A percentile compares a stretch with the other conserved stretches of the same genome.
Conservation (phyloP, 1,140 invertebrate genomes). For the Brachionus plicatilis region DNA sequence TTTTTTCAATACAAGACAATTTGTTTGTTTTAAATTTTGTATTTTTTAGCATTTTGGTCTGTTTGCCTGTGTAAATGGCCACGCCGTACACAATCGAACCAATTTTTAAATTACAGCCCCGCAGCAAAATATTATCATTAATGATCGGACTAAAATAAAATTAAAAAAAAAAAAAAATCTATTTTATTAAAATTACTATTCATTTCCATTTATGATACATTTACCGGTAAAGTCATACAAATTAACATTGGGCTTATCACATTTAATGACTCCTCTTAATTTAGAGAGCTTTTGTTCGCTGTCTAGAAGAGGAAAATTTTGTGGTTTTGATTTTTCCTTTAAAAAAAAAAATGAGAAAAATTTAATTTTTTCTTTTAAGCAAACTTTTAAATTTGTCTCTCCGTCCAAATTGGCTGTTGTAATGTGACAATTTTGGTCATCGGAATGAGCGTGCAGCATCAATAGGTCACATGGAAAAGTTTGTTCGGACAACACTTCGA, state of each 20-base stretch:
- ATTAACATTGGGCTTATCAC: conserved; percentile 88
- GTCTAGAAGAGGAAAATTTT: not conserved
- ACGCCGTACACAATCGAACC: conserved; percentile 85
- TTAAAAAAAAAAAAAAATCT: not conserved
- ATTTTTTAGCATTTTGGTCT: conserved; percentile 77
- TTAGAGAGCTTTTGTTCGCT: conserved; percentile 43
- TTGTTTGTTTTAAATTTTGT: conserved; percentile 53
- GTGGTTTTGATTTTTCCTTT: conserved; percentile 59
- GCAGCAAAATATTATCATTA: conserved; percentile 84
- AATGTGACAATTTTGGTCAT: conserved; percentile 71
- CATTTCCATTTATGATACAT: conserved; percentile 53
- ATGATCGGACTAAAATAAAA: conserved; percentile 68
- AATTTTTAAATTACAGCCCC: conserved; percentile 89
- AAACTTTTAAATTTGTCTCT: conserved; percentile 91
- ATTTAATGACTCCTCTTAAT: conserved; percentile 72
- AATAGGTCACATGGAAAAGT: conserved; percentile 30
- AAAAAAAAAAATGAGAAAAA: not conserved
- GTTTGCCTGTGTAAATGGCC: conserved; percentile 74
- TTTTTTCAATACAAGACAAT: conserved; percentile 41
- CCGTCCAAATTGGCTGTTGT: conserved; percentile 98
- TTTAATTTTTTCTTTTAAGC: not conserved
- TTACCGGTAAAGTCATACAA: conserved; percentile 94
- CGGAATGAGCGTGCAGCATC: conserved; percentile 22
- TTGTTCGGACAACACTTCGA: conserved; percentile 29
- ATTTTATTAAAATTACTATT: conserved; percentile 9